phyloP scores from a whole-genome alignment of 2,797 vertebrate species.

The Lepus oiostolus region DNA sequence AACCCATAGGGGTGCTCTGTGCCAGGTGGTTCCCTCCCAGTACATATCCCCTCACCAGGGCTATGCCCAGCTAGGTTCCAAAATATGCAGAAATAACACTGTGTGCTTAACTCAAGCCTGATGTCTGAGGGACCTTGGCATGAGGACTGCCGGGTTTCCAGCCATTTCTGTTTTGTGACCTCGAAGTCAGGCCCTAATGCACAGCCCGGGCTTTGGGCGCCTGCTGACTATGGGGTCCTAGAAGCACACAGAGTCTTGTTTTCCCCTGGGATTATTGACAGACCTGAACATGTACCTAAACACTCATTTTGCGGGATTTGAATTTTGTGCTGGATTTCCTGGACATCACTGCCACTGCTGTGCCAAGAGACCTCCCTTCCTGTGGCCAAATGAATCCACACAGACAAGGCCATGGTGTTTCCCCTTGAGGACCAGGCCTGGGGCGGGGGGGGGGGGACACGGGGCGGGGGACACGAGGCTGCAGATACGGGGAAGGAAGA shows the following conservation, averaged over 20 bases:
- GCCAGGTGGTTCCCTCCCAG: fast-evolving
- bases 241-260: constrained; percentile 19
- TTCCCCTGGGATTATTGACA: not conserved
- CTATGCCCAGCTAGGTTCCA: not conserved
- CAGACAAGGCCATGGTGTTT: not conserved
- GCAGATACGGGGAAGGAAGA: not conserved
- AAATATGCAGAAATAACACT: not conserved
- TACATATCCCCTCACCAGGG: not conserved
- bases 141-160: not conserved
- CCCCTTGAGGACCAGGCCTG: fast-evolving
- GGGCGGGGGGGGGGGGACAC: fast-evolving
- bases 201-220: not conserved
- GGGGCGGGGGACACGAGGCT: fast-evolving
- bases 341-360: not conserved
- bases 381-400: fast-evolving
- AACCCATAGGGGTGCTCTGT: not conserved
- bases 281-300: not conserved
- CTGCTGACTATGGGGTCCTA: not conserved
- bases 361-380: not conserved
- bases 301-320: constrained; percentile 36
- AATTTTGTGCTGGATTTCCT: not conserved
- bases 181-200: too few species aligned
- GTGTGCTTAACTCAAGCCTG: not conserved
- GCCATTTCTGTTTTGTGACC: not conserved
- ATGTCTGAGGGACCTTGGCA: not conserved